A percentile compares a stretch with the other conserved stretches of the same genome.
phyloP scores from a whole-genome alignment of 1,140 invertebrate species.

The Chlorops oryzae region DNA sequence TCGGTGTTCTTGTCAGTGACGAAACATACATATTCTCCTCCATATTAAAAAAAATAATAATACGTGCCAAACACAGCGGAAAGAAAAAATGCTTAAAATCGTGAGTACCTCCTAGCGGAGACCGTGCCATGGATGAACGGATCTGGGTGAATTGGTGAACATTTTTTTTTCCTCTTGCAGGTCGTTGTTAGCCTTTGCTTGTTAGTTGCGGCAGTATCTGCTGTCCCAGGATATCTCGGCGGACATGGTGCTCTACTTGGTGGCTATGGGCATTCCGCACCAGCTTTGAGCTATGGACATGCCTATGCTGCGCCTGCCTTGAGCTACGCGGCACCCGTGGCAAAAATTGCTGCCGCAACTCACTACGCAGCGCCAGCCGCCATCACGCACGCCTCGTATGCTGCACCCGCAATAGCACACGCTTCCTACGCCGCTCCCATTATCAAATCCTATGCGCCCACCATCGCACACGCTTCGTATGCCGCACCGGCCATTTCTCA shows the following conservation, averaged over 20 bases:
- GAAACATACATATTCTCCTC: too few species aligned
- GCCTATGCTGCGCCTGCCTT: slow-evolving; percentile 20
- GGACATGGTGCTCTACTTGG: slow-evolving; percentile 12
- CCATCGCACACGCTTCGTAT: not conserved
- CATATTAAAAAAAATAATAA: too few species aligned
- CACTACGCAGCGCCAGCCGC: slow-evolving; percentile 16
- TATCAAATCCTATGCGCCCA: slow-evolving; percentile 14
- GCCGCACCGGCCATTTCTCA: slow-evolving; percentile 18
- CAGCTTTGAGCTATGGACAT: too few species aligned
- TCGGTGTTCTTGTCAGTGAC: too few species aligned
- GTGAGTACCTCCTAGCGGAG: too few species aligned
- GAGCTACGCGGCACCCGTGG: not conserved
- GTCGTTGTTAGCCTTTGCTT: slow-evolving; percentile 29
- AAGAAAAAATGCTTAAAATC: too few species aligned
- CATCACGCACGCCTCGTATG: slow-evolving; percentile 21
- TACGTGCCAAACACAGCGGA: too few species aligned
- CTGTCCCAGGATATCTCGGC: slow-evolving; percentile 38
- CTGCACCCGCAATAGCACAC: slow-evolving; percentile 23
- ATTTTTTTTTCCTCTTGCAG: slow-evolving; percentile 14
- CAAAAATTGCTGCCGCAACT: slow-evolving; percentile 17
- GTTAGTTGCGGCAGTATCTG: slow-evolving; percentile 35
- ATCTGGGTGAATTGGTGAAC: too few species aligned
- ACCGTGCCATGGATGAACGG: too few species aligned
- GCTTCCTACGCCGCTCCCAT: slow-evolving; percentile 11
- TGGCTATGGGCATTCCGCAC: slow-evolving; percentile 8